Base-by-base conservation (phyloP, 2,888 invertebrate genomes). In the Hylaea fasciaria region DNA sequence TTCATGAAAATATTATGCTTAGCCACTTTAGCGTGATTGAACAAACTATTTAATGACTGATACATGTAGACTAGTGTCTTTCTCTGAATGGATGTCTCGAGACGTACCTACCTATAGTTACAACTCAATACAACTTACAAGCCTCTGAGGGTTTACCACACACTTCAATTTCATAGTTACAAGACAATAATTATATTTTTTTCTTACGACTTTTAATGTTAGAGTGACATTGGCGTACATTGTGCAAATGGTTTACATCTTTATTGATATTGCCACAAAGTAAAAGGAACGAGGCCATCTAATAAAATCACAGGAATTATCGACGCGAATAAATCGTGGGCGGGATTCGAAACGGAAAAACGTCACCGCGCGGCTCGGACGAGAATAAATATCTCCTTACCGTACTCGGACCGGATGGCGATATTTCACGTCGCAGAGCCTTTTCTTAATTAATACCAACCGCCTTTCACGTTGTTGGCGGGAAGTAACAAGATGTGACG, bases 281-380 rank as follows among this genome's bases (percentile, higher is more conserved):
- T 11, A 22, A 10, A 11, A 48, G 13, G 41, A 58, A 12, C 16
- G 47, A 17, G 37, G 29, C 13, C 48, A 51, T 66, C 61, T 60
- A 66, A 66, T 69, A 61, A 62, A 64, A 44, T 46, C 57, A 40
- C 17, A 35, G 40, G 41, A 63, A 68, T 68, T 65, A 69, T 66
- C 47, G 95, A 76, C 87, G 45, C 54, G 46, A 59, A 68, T 72
- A 67, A 73, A 69, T 72, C 62, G 49, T 32, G 41, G 45, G 47
- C 41, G 13, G 22, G 44, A 32, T 46, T 51, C 57, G 45, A 40
- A 51, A 51, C 51, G 57, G 53, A 40, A 62, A 68, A 55, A 54
- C 62, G 52, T 57, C 58, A 63, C 62, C 51, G 60, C 61, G 64
- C 17, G 2, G 13, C 13, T 54, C 49, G 59, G 64, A 59, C 53